Percentiles rank a stretch among this genome's conserved stretches.
Conservation (phyloP, 2,113 vertebrate species). For the Sinocyclocheilus grahami region DNA sequence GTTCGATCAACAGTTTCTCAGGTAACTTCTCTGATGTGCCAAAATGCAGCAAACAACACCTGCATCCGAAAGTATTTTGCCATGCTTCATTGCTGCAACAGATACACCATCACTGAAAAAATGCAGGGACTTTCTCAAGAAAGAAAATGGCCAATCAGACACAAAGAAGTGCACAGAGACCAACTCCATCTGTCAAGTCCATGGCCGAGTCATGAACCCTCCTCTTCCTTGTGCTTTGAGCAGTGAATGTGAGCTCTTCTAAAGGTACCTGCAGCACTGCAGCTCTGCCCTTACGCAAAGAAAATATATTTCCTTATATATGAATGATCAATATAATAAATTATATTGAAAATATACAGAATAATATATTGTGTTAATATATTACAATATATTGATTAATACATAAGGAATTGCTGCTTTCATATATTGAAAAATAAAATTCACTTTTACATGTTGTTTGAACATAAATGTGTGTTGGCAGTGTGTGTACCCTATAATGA, state of each 20-base stretch:
- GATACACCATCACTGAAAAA: slow-evolving; percentile 61
- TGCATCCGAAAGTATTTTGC: slow-evolving; percentile 71
- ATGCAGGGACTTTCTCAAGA: slow-evolving; percentile 59
- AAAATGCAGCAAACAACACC: slow-evolving; percentile 64
- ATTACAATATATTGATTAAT: too few species aligned
- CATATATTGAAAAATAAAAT: too few species aligned
- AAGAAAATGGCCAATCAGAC: slow-evolving; percentile 61
- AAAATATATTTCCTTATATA: too few species aligned
- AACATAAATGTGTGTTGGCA: too few species aligned
- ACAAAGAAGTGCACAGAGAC: slow-evolving; percentile 15
- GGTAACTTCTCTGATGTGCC: slow-evolving; percentile 58
- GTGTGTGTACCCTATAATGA: too few species aligned
- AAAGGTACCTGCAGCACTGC: slow-evolving; percentile 28
- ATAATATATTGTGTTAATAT: too few species aligned
- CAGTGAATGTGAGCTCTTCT: slow-evolving; percentile 20
- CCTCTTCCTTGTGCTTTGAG: slow-evolving; percentile 3
- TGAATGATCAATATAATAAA: too few species aligned
- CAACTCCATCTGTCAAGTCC: slow-evolving; percentile 32
- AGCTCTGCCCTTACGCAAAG: too few species aligned
- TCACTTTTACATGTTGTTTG: too few species aligned
- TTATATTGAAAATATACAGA: too few species aligned
- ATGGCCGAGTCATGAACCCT: slow-evolving; percentile 55
- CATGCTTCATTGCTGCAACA: slow-evolving; percentile 62
- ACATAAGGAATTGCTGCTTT: too few species aligned
- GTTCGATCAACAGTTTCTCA: slow-evolving; percentile 65